Percentiles rank a stretch among this genome's conserved stretches.
phyloP scores from a whole-genome alignment of 1,140 invertebrate genomes.

The Spodoptera frugiperda region DNA sequence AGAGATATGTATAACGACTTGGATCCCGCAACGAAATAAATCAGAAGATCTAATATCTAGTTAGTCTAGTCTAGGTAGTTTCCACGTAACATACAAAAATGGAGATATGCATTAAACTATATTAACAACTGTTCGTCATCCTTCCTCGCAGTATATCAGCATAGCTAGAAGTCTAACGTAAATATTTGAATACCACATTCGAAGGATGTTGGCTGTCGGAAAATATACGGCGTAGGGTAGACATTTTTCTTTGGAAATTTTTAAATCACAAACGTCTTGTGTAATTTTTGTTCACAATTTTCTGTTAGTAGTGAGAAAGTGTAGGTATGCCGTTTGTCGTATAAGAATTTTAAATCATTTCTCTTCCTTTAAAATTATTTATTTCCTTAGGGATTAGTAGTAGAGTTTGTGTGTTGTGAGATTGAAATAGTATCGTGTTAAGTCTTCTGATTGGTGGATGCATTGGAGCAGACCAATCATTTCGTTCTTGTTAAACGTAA shows the following conservation, averaged over 20 bases:
- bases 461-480: no score
- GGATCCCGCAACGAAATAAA: no score
- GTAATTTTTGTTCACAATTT: constrained; percentile 23
- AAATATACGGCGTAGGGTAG: constrained; percentile 48
- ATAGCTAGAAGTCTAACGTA: constrained; percentile 47
- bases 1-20: no score
- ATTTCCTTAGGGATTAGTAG: no score
- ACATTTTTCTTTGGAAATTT: constrained; percentile 52
- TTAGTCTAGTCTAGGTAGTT: no score
- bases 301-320: neutral
- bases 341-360: neutral
- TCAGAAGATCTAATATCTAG: no score
- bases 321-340: neutral
- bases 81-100: no score
- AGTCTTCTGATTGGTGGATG: no score
- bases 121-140: constrained; percentile 26
- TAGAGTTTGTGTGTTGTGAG: no score
- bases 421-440: no score
- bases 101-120: no score
- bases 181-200: constrained; percentile 59
- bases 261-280: constrained; percentile 43
- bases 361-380: neutral
- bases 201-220: constrained; percentile 47
- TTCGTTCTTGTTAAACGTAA: no score
- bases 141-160: constrained; percentile 43